Evolutionary conservation across 2,888 invertebrate genomes (phyloP).

Genomic region (Phasia obesa): DNA sequence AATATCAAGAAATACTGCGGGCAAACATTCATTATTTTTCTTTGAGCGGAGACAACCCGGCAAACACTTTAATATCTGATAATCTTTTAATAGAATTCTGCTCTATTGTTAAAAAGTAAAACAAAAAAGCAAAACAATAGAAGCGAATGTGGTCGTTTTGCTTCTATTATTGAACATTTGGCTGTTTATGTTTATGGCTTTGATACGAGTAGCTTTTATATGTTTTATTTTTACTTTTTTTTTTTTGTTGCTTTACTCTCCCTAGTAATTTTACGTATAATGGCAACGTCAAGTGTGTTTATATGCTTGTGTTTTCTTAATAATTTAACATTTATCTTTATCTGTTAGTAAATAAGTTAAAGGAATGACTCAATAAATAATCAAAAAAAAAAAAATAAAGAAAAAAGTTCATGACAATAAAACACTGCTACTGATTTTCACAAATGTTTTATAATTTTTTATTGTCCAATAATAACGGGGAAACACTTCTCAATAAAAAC

Average conservation of each 20-base stretch:
- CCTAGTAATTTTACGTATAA: constrained; percentile 8
- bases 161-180: background rate
- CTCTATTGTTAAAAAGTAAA: background rate
- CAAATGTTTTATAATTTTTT: background rate
- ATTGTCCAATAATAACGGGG: too few relatives aligned
- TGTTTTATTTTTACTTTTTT: constrained; percentile 11
- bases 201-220: background rate
- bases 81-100: constrained; percentile 19
- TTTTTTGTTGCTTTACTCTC: constrained; percentile 14
- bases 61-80: constrained; percentile 25
- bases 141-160: background rate
- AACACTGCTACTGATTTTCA: constrained; percentile 3
- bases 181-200: background rate
- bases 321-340: constrained; percentile 25
- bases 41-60: constrained; percentile 10
- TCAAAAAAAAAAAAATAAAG: background rate
- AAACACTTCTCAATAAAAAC: too few relatives aligned
- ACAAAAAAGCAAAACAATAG: constrained; percentile 2
- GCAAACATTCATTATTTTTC: constrained; percentile 11
- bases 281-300: background rate
- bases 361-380: constrained; percentile 51
- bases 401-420: constrained; percentile 26
- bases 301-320: constrained; percentile 4
- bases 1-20: constrained; percentile 1
- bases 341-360: constrained; percentile 9